phyloP scores from a whole-genome alignment of 2,888 invertebrate genomes.

The Orthosia cruda region DNA sequence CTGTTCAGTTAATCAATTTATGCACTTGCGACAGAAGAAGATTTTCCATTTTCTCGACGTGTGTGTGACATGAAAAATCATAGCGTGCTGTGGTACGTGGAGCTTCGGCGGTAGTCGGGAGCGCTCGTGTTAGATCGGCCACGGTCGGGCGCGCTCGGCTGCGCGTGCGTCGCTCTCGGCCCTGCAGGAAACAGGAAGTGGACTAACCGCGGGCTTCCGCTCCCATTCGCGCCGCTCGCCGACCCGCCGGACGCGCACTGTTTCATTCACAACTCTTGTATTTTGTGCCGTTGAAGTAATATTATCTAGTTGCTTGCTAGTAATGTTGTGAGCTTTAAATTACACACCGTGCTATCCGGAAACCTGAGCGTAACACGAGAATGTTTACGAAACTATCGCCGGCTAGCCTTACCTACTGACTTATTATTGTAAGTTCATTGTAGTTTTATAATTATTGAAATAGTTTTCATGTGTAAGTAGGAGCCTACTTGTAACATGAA shows the following conservation, averaged over 20 bases:
- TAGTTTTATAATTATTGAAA: conserved; percentile 42
- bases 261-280: conserved; percentile 87
- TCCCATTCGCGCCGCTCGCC: conserved; percentile 88
- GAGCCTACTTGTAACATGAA: conserved; percentile 28
- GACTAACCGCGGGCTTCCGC: conserved; percentile 92
- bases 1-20: conserved; percentile 45
- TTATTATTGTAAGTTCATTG: conserved; percentile 43
- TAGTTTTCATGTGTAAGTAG: conserved; percentile 5
- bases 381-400: conserved; percentile 67
- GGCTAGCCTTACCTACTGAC: conserved; percentile 43
- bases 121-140: conserved; percentile 73
- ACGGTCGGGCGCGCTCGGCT: conserved; percentile 83
- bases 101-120: conserved; percentile 57
- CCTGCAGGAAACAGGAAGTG: conserved; percentile 92
- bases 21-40: conserved; percentile 32
- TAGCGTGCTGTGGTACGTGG: conserved; percentile 21
- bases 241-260: conserved; percentile 85
- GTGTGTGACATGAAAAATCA: conserved; percentile 61
- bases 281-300: conserved; percentile 85
- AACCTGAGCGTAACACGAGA: conserved; percentile 74
- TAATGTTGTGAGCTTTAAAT: conserved; percentile 72
- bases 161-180: conserved; percentile 87
- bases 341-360: conserved; percentile 72
- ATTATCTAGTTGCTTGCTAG: conserved; percentile 73
- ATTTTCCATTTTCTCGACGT: conserved; percentile 65